Evolutionary conservation across 1,140 invertebrate species (phyloP).

Genomic region (Microplitis mediator): DNA sequence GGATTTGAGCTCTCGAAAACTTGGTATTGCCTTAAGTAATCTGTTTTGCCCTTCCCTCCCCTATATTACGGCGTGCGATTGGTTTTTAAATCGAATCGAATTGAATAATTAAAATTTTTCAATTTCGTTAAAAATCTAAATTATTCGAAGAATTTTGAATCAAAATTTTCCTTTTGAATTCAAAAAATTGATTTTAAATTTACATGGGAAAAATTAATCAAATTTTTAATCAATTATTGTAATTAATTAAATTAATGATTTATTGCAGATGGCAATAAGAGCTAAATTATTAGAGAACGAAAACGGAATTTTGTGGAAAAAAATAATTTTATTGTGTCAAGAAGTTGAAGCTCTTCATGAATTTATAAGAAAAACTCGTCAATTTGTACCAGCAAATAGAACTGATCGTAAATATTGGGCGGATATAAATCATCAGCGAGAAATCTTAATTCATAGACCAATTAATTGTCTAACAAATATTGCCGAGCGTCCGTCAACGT

Average conservation of each 20-base stretch:
- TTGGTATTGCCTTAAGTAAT: no score
- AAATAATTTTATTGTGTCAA: conserved; percentile 79
- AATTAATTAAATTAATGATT: conserved; percentile 10
- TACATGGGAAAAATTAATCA: background rate
- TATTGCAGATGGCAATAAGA: conserved; percentile 74
- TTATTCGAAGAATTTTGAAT: no score
- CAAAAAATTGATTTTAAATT: background rate
- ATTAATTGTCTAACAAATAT: background rate
- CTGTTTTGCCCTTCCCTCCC: no score
- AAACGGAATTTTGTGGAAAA: conserved; percentile 81
- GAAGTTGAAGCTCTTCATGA: conserved; percentile 72
- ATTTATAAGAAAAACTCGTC: conserved; percentile 1
- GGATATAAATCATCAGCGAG: background rate
- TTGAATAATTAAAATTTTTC: no score
- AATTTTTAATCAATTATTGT: background rate
- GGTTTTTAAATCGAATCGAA: no score
- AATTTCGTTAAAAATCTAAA: no score
- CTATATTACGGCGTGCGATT: no score
- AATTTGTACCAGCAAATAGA: background rate
- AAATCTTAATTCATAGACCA: background rate
- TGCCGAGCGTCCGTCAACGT: background rate
- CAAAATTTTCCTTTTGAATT: background rate
- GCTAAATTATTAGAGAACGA: conserved; percentile 84
- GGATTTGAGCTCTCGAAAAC: no score
- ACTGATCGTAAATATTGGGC: background rate